Percentiles rank a stretch among this genome's conserved stretches.
Conservation (phyloP, 2,888 invertebrate species). For the Drosophila falleni region DNA sequence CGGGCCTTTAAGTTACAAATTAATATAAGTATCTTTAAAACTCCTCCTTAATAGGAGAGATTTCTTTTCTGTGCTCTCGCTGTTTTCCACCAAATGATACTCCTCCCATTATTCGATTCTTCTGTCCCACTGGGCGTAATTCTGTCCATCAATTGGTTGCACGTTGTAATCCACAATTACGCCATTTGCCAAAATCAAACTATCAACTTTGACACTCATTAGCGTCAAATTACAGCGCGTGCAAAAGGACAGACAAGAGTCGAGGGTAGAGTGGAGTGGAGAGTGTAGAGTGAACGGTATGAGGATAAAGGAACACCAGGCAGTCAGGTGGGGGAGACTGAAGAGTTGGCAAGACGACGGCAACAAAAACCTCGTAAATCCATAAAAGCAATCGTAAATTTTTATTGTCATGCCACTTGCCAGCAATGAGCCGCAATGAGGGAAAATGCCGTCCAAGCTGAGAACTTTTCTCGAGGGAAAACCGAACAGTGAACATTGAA, state of each 20-base stretch:
- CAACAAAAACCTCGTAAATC: conserved; percentile 74
- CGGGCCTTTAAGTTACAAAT: too few species aligned
- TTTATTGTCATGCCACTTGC: conserved; percentile 80
- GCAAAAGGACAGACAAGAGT: conserved; percentile 37
- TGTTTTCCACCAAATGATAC: not conserved
- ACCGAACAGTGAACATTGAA: conserved; percentile 26
- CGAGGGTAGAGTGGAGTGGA: not conserved
- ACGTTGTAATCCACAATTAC: conserved; percentile 51
- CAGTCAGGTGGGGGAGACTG: not conserved
- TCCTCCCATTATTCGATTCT: too few species aligned
- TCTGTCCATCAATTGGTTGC: conserved; percentile 7
- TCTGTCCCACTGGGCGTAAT: conserved; percentile 20
- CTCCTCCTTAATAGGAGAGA: too few species aligned
- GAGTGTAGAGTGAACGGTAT: not conserved
- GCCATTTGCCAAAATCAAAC: conserved; percentile 77
- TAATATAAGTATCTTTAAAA: too few species aligned
- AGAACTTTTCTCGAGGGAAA: conserved; percentile 81
- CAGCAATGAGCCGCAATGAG: conserved; percentile 37
- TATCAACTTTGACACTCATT: conserved; percentile 81
- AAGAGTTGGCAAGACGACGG: conserved; percentile 12
- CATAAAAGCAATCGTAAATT: conserved; percentile 81
- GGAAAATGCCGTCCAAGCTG: conserved; percentile 53
- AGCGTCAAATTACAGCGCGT: conserved; percentile 76
- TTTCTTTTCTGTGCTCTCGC: too few species aligned
- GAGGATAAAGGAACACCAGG: not conserved